Conservation (phyloP, 2,113 vertebrate species). For the Podarcis muralis region DNA sequence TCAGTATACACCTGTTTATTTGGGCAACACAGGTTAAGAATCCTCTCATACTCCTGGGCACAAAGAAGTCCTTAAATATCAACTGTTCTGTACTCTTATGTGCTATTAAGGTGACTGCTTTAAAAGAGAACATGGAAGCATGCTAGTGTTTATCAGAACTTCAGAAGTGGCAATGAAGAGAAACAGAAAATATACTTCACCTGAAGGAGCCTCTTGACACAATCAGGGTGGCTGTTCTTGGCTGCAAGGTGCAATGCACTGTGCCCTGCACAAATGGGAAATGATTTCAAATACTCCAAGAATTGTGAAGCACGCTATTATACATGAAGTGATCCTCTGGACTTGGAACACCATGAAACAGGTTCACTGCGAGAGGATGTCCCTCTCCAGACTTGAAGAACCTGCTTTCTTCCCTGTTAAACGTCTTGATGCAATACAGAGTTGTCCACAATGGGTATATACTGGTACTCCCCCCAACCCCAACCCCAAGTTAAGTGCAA, state of each 20-base stretch:
- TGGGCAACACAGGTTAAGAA: not conserved
- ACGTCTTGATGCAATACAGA: not conserved
- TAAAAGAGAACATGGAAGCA: not conserved
- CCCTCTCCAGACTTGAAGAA: not conserved
- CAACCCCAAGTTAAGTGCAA: not conserved
- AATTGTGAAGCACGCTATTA: not conserved
- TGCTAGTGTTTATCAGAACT: not conserved
- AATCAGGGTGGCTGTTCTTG: slow-evolving; percentile 90
- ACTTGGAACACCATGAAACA: not conserved
- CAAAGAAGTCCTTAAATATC: not conserved
- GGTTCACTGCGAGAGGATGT: not conserved
- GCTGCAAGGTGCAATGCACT: slow-evolving; percentile 92
- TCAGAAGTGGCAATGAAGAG: not conserved
- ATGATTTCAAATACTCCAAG: not conserved
- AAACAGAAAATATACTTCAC: slow-evolving; percentile 72
- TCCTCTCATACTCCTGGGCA: not conserved
- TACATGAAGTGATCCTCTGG: not conserved
- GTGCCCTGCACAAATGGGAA: slow-evolving; percentile 78
- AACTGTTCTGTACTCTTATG: not conserved
- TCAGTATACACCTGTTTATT: too few species aligned
- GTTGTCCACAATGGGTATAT: not conserved
- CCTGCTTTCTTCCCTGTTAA: not conserved
- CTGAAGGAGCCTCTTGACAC: slow-evolving; percentile 90
- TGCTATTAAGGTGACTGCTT: not conserved
- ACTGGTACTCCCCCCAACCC: not conserved